Base-by-base conservation (phyloP, 2,888 invertebrate species). In the Microctonus aethiopoides region DNA sequence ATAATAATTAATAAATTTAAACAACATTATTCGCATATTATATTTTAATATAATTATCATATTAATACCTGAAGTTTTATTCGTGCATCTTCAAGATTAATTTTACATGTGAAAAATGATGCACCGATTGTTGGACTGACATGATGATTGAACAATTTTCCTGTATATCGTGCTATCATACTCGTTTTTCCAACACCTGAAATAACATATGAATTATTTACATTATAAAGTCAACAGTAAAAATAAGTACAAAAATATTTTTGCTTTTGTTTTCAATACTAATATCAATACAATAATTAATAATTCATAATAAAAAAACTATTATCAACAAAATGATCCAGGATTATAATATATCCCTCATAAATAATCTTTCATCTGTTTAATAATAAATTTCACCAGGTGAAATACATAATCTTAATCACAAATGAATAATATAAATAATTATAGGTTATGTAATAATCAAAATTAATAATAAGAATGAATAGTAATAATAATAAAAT, bases 161-260 rank as follows among this genome's bases (percentile, higher is more conserved):
- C 93, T 34, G 95, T 92, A 85, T 95, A 95, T 65, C 94, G 90
- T 10, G 92, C 91, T 68, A 96, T 92, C 73, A 96, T 89, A 77
- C 95, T 94, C 0, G 96, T 96, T 87, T 97, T 97, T 16, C 97
- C 97, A 60, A 97, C 96, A 76, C 95, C 97, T 96, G 88, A 22
- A 89, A 88, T 70, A 72, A 67, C 70, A 73, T 4, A 46, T 46
- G 1, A 3, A 46, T 16, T 16, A 16, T 52, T 56, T 26, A 26
- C 20, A 22, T 20, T 56, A 22, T n/a, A 1, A 29, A 24, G 16
- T 36, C 29, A 60, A 64, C 39, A 24, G 29, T 36, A n/a, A 56
- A 24, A 11, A 22, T 26, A 41, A 46, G 32, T 6, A 13, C 39
- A 39, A 13, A n/a, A n/a, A n/a, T n/a, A n/a, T n/a, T n/a, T n/a